A percentile compares a stretch with the other conserved stretches of the same genome.
These are phyloP conservation scores for Coregonus ussuriensis DNA, from an alignment of 2,797 vertebrate species.

Conservation along the genomic window DNA sequence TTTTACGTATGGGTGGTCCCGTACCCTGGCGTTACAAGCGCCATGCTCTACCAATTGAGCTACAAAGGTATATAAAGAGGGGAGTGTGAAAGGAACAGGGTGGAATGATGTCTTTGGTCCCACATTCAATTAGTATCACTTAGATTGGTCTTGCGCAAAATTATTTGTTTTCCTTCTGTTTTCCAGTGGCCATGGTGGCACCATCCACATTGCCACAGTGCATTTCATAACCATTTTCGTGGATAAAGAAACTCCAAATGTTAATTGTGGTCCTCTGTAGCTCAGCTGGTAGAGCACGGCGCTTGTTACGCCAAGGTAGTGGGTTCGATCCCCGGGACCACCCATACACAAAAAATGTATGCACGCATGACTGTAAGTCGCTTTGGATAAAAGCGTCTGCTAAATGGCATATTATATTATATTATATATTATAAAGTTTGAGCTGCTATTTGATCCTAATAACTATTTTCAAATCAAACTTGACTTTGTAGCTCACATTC, in stretches of 20 bases:
- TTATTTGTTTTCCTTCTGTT: not conserved
- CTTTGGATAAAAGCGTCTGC: no score
- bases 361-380: no score
- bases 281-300: no score
- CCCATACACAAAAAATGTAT: no score
- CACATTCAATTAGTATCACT: not conserved
- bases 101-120: conserved; percentile 5
- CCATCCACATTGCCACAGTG: not conserved
- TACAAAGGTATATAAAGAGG: not conserved
- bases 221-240: no score
- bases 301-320: no score
- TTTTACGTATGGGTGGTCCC: no score
- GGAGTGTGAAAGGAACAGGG: not conserved
- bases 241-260: no score
- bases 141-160: conserved; percentile 1
- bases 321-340: no score
- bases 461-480: not conserved
- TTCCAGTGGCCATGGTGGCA: not conserved
- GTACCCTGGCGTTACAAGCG: no score
- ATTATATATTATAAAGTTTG: not conserved
- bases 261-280: no score
- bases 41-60: no score
- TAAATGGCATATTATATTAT: not conserved
- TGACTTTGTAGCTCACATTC: not conserved
- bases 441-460: not conserved